Conservation (phyloP, 2,797 vertebrate species). For the Sparus aurata region DNA sequence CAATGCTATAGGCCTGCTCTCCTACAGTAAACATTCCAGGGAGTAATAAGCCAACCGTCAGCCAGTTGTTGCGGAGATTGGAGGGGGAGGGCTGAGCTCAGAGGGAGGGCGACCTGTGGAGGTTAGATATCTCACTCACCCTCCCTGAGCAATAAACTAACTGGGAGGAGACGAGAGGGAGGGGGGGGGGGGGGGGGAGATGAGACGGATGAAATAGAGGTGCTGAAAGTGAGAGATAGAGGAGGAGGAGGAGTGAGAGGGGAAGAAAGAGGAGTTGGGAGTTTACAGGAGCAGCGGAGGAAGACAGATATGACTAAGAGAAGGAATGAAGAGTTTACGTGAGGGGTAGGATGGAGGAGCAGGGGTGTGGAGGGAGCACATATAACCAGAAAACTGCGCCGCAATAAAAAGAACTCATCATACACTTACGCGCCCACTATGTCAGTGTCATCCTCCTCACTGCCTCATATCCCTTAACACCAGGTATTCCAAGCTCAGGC, state of each 20-base stretch:
- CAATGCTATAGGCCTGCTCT: constrained; percentile 34
- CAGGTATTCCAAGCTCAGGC: not conserved
- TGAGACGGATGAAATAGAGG: constrained; percentile 60
- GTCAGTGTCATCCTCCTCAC: constrained; percentile 54
- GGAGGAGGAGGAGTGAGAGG: constrained; percentile 27
- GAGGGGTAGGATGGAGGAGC: constrained; percentile 47
- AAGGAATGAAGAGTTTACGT: constrained; percentile 56
- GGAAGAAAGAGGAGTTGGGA: constrained; percentile 32
- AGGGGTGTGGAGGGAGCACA: constrained; percentile 32
- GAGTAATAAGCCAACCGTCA: constrained; percentile 68
- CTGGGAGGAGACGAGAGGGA: constrained; percentile 28
- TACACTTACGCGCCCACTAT: constrained; percentile 48
- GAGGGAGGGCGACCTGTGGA: constrained; percentile 53
- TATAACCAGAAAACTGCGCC: constrained; percentile 40
- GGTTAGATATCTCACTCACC: constrained; percentile 69
- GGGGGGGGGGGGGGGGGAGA: not conserved
- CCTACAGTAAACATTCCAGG: constrained; percentile 66
- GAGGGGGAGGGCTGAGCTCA: constrained; percentile 12
- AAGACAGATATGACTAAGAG: constrained; percentile 68
- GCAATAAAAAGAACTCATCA: constrained; percentile 57
- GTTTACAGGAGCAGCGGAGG: constrained; percentile 53
- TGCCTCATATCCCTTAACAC: constrained; percentile 13
- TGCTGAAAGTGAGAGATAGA: constrained; percentile 39
- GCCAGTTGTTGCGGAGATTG: constrained; percentile 56
- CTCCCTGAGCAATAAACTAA: constrained; percentile 62